Percentiles rank a stretch among this genome's conserved stretches.
Evolutionary conservation across 2,888 invertebrate species (phyloP).

Genomic region (Mayetiola destructor): DNA sequence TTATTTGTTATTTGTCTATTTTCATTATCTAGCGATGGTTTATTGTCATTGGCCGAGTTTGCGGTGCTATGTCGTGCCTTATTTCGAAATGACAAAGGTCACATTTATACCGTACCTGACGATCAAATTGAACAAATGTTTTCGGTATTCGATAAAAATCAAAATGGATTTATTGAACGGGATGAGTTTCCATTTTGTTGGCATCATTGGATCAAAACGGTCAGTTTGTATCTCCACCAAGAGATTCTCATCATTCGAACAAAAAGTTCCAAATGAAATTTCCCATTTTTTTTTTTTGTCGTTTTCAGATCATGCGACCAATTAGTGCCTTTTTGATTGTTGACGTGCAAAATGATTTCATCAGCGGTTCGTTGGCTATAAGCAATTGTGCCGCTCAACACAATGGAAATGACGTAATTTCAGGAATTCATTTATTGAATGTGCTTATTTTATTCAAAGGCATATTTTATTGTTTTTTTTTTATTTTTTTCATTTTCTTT

Average conservation of each 20-base stretch:
- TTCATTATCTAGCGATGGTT: slow-evolving; percentile 49
- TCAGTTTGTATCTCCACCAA: slow-evolving; percentile 34
- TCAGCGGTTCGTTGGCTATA: slow-evolving; percentile 83
- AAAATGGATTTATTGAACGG: slow-evolving; percentile 60
- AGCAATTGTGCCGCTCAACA: slow-evolving; percentile 86
- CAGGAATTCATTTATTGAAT: not conserved
- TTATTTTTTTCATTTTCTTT: not conserved
- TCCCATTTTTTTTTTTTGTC: no score
- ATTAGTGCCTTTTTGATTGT: slow-evolving; percentile 81
- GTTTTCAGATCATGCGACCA: slow-evolving; percentile 61
- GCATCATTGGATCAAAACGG: slow-evolving; percentile 83
- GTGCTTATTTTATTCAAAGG: not conserved
- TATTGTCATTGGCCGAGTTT: slow-evolving; percentile 61
- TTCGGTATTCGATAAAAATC: slow-evolving; percentile 64
- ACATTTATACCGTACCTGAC: slow-evolving; percentile 61
- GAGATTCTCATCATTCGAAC: no score
- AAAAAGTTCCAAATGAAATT: no score
- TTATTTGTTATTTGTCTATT: not conserved
- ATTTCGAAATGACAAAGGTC: slow-evolving; percentile 73
- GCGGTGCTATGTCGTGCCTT: slow-evolving; percentile 67
- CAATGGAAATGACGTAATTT: slow-evolving; percentile 63
- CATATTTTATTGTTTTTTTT: not conserved
- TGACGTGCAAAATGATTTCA: slow-evolving; percentile 97
- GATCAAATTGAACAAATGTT: slow-evolving; percentile 60
- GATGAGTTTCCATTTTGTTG: slow-evolving; percentile 77